Evolutionary conservation across 1,140 invertebrate species (phyloP).

Genomic region (Chironomus tepperi): DNA sequence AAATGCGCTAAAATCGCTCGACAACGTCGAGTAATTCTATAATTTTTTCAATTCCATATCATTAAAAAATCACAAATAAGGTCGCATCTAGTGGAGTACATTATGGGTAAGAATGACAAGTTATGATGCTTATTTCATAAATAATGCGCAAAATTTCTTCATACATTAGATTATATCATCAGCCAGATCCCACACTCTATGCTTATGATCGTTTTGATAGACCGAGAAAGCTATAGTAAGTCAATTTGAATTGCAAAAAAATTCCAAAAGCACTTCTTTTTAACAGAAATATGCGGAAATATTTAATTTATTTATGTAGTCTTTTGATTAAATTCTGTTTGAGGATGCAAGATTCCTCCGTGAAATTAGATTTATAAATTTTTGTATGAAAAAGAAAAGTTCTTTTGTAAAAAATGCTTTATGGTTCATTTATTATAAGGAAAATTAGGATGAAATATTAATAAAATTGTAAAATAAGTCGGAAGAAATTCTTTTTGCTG

Average conservation of each 20-base stretch:
- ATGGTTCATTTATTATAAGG: too few relatives aligned
- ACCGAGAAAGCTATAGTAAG: not conserved
- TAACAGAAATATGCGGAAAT: not conserved
- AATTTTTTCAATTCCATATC: too few relatives aligned
- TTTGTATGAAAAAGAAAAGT: not conserved
- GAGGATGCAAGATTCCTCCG: not conserved
- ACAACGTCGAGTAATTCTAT: too few relatives aligned
- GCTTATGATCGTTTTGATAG: not conserved
- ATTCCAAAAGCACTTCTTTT: too few relatives aligned
- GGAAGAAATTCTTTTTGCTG: too few relatives aligned
- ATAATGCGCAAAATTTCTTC: not conserved
- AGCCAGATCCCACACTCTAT: not conserved
- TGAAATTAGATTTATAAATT: not conserved
- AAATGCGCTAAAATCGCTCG: too few relatives aligned
- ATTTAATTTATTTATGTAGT: not conserved
- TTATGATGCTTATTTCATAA: not conserved
- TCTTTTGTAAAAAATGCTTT: too few relatives aligned
- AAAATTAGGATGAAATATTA: too few relatives aligned
- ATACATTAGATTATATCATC: not conserved
- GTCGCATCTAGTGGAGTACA: conserved; percentile 37
- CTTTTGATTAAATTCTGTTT: not conserved
- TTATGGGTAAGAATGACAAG: conserved; percentile 29
- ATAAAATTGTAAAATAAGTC: too few relatives aligned
- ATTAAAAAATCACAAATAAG: conserved; percentile 26
- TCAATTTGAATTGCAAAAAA: too few relatives aligned